Evolutionary conservation across 2,113 vertebrate species (phyloP), one percentile per base, ranked within the genome.

Genomic region (Erythrolamprus reginae): DNA sequence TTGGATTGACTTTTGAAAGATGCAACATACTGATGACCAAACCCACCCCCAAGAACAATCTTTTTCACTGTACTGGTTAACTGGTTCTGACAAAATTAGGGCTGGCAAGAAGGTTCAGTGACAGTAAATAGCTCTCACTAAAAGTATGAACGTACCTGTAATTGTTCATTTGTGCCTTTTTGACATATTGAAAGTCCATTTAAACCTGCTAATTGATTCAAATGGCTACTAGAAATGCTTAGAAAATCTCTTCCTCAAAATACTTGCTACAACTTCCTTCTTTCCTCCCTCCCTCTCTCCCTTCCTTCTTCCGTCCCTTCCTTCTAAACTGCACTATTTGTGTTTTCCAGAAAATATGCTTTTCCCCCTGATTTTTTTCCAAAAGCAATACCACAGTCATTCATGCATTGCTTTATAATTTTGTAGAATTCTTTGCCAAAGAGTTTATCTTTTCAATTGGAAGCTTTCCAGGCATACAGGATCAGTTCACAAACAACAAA

Each of bases 131-230:
- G 19, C 15, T 82, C 45, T 88, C 70, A 87, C 17, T 7, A 83
- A 53, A 3, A 58, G 17, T 12, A 83, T 48, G 28, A 83, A 84
- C 3, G 5, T 12, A 86, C n/a, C n/a, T n/a, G n/a, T n/a, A n/a
- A 89, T 82, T 42, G 7, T 38, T 0, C 33, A 48, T 23, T 6
- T 24, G 42, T 23, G 10, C 50, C 4, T 77, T 15, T 56, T 56
- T 33, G 47, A n/a, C 48, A 2, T 8, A 21, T 52, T n/a, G 19
- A 33, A 53, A 19, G 24, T 96, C 93, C 93, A 19, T 77, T 38
- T 15, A 5, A 77, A 77, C 15, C 33, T 33, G n/a, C 6, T 77
- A 17, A 77, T 77, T 70, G n/a, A 77, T 77, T 38, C 6, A 77
- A 38, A 77, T 77, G n/a, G 65, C 17, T 77, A 77, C 38, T 77